These are phyloP conservation scores for Okamejei kenojei DNA, from an alignment of 2,797 vertebrate genomes.

Conservation along the genomic window DNA sequence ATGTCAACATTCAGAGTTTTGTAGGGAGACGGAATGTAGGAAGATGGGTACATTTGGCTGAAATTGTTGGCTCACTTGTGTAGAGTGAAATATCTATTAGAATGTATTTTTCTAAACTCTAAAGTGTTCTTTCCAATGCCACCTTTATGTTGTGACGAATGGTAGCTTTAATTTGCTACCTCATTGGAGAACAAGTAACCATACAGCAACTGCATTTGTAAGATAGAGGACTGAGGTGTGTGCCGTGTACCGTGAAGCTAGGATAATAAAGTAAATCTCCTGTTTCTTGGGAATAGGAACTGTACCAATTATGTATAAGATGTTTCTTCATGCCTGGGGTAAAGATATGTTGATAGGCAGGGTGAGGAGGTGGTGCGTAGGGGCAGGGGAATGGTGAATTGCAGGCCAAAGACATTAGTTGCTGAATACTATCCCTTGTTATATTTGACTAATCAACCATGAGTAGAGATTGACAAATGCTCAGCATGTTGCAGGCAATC, in stretches of 20 bases:
- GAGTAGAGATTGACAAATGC: neutral
- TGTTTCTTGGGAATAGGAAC: neutral
- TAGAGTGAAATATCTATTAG: neutral
- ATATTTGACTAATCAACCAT: neutral
- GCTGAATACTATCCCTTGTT: too few species aligned
- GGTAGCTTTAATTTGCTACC: neutral
- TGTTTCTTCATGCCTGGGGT: neutral
- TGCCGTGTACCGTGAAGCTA: neutral
- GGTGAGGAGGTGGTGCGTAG: too few species aligned
- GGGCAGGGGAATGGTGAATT: too few species aligned
- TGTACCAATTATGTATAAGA: neutral
- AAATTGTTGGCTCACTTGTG: neutral
- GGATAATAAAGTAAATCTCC: neutral
- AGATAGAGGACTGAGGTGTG: neutral
- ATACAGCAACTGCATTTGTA: too few species aligned
- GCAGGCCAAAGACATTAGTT: neutral
- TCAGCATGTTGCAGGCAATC: neutral
- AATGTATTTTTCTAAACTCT: neutral
- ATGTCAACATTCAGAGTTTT: neutral
- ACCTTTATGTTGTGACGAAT: neutral
- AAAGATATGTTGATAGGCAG: neutral
- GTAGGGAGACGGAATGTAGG: neutral
- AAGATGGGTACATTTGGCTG: neutral
- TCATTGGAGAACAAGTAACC: too few species aligned
- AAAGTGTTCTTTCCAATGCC: neutral